Conservation (phyloP, 2,113 vertebrate species). For the Colaptes auratus region DNA sequence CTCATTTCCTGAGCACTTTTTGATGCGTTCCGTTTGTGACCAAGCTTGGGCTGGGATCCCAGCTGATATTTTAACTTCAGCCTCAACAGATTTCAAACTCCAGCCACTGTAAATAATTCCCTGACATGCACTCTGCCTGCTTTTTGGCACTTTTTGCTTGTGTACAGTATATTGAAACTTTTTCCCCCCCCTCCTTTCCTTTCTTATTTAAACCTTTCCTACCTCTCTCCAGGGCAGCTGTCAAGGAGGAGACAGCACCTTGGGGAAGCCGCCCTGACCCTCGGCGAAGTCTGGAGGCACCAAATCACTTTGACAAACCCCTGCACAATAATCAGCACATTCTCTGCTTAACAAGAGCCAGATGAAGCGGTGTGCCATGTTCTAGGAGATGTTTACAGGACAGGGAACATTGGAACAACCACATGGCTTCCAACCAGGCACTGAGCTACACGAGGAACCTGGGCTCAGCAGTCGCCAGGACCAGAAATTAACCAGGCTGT, state of each 20-base stretch:
- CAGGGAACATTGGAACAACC: constrained; percentile 42
- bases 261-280: background rate
- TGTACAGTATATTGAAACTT: background rate
- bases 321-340: constrained; percentile 32
- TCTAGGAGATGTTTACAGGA: constrained; percentile 62
- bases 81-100: constrained; percentile 55
- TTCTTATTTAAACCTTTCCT: background rate
- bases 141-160: constrained; percentile 43
- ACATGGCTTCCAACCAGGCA: constrained; percentile 39
- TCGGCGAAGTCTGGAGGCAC: background rate
- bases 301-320: constrained; percentile 17
- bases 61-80: constrained; percentile 66
- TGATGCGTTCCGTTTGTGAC: constrained; percentile 50
- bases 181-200: too few relatives aligned
- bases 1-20: constrained; percentile 60
- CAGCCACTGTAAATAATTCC: constrained; percentile 62
- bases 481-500: background rate
- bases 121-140: background rate
- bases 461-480: constrained; percentile 10
- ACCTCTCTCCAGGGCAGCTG: background rate
- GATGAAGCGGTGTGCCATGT: constrained; percentile 42
- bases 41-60: constrained; percentile 55
- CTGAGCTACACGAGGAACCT: background rate
- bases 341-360: constrained; percentile 21
- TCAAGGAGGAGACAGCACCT: background rate